Evolutionary conservation across 2,888 invertebrate species (phyloP).

Genomic region (Syrista parreyssii): DNA sequence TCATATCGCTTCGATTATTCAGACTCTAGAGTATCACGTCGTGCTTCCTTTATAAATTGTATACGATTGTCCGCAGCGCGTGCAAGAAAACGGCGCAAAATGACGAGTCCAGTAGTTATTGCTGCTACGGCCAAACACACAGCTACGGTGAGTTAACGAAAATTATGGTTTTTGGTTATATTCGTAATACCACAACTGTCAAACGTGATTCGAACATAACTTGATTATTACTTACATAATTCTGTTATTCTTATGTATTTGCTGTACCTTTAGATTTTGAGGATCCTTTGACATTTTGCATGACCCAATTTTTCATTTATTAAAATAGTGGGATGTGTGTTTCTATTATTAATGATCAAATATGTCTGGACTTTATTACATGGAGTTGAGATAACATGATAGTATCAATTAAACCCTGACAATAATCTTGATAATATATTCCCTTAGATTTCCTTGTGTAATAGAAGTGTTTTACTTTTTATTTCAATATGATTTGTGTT

Average conservation of each 20-base stretch:
- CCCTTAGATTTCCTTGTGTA: neutral
- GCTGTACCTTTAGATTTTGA: neutral
- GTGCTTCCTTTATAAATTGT: neutral
- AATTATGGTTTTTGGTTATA: slow-evolving; percentile 17
- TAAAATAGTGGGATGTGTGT: neutral
- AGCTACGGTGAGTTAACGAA: slow-evolving; percentile 77
- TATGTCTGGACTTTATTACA: neutral
- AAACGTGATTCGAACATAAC: slow-evolving; percentile 7
- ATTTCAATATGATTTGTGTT: neutral
- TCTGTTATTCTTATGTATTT: neutral
- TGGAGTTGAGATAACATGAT: neutral
- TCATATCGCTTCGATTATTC: neutral
- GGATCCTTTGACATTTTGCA: neutral
- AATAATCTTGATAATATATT: neutral
- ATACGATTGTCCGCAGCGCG: neutral
- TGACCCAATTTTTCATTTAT: neutral
- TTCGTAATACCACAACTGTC: neutral
- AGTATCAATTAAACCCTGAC: neutral
- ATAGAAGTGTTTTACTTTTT: neutral
- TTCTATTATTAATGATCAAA: neutral
- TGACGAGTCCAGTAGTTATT: slow-evolving; percentile 80
- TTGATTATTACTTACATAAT: slow-evolving; percentile 14
- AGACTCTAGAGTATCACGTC: neutral
- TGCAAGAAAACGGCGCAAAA: slow-evolving; percentile 29
- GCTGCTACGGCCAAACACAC: slow-evolving; percentile 87